Percentiles rank a stretch among this genome's conserved stretches.
Evolutionary conservation across 2,113 vertebrate genomes (phyloP).

Genomic region (Alouatta palliata): DNA sequence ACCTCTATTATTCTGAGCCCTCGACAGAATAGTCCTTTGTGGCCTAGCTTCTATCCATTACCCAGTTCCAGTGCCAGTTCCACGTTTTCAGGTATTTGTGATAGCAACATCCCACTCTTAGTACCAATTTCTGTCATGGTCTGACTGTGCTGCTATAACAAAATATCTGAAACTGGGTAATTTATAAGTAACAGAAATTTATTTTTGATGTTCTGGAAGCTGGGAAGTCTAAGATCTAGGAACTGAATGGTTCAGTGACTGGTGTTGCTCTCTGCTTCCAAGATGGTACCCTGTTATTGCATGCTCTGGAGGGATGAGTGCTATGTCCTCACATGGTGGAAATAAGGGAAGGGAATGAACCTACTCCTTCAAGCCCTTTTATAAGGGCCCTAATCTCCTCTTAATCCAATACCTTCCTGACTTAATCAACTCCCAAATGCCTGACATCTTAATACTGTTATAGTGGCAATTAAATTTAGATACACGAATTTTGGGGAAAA

Average conservation of each 20-base stretch:
- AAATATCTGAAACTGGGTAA: neutral
- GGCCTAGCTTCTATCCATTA: neutral
- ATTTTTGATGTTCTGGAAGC: neutral
- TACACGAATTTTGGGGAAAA: neutral
- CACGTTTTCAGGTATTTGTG: neutral
- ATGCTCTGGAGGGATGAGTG: neutral
- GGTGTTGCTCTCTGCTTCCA: neutral
- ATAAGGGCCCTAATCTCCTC: neutral
- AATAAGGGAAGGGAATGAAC: neutral
- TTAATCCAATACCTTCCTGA: neutral
- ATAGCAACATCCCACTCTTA: neutral
- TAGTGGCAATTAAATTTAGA: neutral
- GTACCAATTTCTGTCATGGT: neutral
- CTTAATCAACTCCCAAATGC: neutral
- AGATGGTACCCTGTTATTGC: neutral
- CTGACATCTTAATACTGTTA: neutral
- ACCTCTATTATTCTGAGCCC: neutral
- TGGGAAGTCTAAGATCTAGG: neutral
- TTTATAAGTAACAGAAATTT: neutral
- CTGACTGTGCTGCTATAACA: neutral
- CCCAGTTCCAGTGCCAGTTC: neutral
- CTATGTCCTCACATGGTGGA: neutral
- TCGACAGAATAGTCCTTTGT: neutral
- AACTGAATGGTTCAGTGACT: neutral
- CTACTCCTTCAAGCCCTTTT: neutral